Evolutionary conservation across 2,888 invertebrate genomes (phyloP), one percentile per base, ranked within the genome.

Genomic region (Aphodius granarius): DNA sequence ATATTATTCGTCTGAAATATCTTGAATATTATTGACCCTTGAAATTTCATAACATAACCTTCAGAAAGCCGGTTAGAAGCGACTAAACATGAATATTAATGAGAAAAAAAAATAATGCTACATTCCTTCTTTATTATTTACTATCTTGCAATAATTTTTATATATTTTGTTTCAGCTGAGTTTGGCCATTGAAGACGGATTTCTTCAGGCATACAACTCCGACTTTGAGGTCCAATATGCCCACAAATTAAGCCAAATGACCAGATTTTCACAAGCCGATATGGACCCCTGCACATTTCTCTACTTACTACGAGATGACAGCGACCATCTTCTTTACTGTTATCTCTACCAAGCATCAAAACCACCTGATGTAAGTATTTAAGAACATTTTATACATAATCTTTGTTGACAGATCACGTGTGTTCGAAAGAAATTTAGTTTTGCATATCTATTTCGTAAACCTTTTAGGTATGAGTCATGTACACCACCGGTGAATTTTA

Each of bases 251-350:
- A 90, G 90, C 22, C 91, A 92, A 81, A 91, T 93, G 84, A 88
- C 89, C 71, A 87, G 90, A 77, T 88, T 88, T 78, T 87, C 87
- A 0, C 88, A 87, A 77, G 86, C 86, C 15, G 86, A 86, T 76
- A 76, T 85, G 43, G 88, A 87, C 78, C 83, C 86, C 3, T 83
- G 84, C 73, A 92, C 91, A 82, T 89, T 95, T 83, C 91, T 94
- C 82, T 95, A 95, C 87, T 90, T 94, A 81, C 88, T 94, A 77
- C 90, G 92, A 82, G 93, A 94, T 84, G 91, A 92, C 80, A 90
- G 90, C 82, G 94, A 94, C 83, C 91, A 91, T n/a, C 88, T 94
- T 2, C 90, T 94, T 22, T 92, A 93, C 85, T 94, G 93, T 85
- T 93, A 92, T 86, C 89, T 95, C 74, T 95, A 92, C 85, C 91